phyloP scores from a whole-genome alignment of 2,888 invertebrate genomes.

The Trachelus tabidus region DNA sequence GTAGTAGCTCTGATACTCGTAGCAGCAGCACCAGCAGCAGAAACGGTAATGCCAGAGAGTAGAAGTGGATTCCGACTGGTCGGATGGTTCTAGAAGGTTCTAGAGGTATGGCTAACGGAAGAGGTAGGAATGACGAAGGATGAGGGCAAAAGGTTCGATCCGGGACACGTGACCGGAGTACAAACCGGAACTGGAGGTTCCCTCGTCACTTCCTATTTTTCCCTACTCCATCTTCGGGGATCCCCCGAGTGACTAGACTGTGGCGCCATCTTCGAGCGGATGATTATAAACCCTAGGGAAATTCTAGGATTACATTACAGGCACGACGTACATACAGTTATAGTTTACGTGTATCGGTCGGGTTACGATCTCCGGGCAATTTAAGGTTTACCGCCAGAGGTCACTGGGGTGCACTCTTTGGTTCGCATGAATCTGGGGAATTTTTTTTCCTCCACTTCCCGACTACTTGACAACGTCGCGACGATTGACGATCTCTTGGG shows the following conservation, averaged over 20 bases:
- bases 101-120: background rate
- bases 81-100: background rate
- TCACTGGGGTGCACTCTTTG: too few species aligned
- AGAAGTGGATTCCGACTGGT: background rate
- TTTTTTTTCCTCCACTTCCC: too few species aligned
- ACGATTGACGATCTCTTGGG: too few species aligned
- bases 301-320: background rate
- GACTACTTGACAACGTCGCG: too few species aligned
- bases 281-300: background rate
- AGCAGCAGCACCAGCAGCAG: background rate
- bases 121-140: constrained; percentile 1
- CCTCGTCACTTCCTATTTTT: constrained; percentile 1
- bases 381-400: too few species aligned
- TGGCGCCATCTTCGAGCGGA: background rate
- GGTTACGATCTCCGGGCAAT: too few species aligned
- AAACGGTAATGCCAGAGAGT: background rate
- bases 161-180: constrained; percentile 18
- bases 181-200: constrained; percentile 12
- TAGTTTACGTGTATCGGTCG: too few species aligned
- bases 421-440: too few species aligned
- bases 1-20: background rate
- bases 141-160: constrained; percentile 19
- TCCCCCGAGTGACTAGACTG: background rate
- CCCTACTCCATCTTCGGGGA: background rate
- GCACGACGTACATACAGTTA: too few species aligned